Conservation (phyloP, 2,888 invertebrate genomes). For the Lepidocyrtoides sp. region DNA sequence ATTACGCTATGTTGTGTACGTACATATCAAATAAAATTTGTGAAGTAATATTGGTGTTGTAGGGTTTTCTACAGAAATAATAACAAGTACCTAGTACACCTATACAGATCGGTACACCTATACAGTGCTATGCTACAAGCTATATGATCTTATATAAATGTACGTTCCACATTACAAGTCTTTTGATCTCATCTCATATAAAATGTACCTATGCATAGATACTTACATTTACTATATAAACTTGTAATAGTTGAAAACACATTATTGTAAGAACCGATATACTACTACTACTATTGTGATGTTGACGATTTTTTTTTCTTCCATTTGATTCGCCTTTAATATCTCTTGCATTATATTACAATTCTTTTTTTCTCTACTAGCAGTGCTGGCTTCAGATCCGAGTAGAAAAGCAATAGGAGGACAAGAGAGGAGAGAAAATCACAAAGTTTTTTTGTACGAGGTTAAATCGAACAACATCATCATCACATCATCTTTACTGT, state of each 20-base stretch:
- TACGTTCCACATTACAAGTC: slow-evolving; percentile 33
- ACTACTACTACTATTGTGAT: background rate
- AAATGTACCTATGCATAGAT: background rate
- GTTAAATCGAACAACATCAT: slow-evolving; percentile 1
- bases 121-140: no score
- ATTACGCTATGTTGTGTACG: no score
- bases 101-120: no score
- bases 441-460: slow-evolving; percentile 31
- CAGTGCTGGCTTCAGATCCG: slow-evolving; percentile 20
- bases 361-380: slow-evolving; percentile 19
- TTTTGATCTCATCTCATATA: slow-evolving; percentile 55
- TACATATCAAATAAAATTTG: no score
- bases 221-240: slow-evolving; percentile 5
- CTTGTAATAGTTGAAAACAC: no score
- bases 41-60: no score
- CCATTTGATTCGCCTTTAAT: slow-evolving; percentile 75
- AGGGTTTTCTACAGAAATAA: background rate
- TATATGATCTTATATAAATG: background rate
- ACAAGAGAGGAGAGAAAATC: slow-evolving; percentile 30
- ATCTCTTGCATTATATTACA: slow-evolving; percentile 56
- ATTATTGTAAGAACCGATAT: slow-evolving; percentile 8
- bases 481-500: background rate
- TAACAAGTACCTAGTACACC: no score
- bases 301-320: slow-evolving; percentile 72
- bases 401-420: background rate